Percentiles rank a stretch among this genome's conserved stretches.
phyloP scores from a whole-genome alignment of 2,797 vertebrate genomes.

The Hyperoplus lanceolatus region DNA sequence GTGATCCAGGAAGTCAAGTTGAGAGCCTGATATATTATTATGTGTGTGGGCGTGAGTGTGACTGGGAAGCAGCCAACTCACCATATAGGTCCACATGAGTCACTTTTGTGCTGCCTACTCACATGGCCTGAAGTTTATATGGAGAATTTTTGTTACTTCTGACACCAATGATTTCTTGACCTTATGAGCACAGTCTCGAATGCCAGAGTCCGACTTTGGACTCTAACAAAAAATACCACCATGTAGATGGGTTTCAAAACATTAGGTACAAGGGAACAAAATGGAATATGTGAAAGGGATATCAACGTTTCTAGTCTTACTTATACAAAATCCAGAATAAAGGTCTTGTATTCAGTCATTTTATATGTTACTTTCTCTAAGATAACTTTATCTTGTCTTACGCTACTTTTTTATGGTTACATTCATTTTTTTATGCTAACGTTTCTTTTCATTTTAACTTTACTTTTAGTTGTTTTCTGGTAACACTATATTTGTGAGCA shows the following conservation, averaged over 20 bases:
- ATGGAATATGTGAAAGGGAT: neutral
- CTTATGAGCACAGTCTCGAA: conserved; percentile 7
- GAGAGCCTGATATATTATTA: conserved; percentile 48
- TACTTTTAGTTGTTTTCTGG: neutral
- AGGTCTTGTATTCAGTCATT: neutral
- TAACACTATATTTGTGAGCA: neutral
- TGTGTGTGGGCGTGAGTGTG: conserved; percentile 28
- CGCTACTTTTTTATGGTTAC: neutral
- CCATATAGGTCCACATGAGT: conserved; percentile 35
- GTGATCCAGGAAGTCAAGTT: conserved; percentile 21
- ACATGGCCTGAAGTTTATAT: conserved; percentile 26
- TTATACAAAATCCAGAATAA: neutral
- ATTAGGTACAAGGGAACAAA: neutral
- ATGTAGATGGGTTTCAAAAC: conserved; percentile 20
- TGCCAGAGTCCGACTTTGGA: neutral
- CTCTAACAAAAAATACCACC: conserved; percentile 6
- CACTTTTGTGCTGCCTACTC: conserved; percentile 25
- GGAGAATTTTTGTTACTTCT: conserved; percentile 36
- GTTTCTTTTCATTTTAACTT: neutral
- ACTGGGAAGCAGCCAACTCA: conserved; percentile 25
- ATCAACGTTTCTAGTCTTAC: neutral
- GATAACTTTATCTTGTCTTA: neutral
- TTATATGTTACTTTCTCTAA: neutral
- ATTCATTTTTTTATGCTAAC: neutral
- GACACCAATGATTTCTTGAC: conserved; percentile 38